These are phyloP conservation scores for Microctonus brassicae DNA, from an alignment of 2,888 invertebrate genomes.

Conservation along the genomic window DNA sequence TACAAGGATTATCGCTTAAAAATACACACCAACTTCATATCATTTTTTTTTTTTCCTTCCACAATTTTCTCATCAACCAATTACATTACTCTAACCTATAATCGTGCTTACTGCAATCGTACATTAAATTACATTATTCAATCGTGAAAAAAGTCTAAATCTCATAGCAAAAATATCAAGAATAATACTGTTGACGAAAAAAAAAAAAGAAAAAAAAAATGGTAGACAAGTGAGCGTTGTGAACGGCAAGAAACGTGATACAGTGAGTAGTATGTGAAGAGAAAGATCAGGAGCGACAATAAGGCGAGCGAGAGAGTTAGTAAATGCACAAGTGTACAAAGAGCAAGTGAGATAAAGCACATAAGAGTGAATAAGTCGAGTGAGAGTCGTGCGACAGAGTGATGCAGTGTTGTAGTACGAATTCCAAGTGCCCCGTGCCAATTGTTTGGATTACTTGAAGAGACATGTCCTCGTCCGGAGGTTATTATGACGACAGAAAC, in stretches of 20 bases:
- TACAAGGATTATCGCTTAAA: too few species aligned
- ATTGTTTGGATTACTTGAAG: conserved; percentile 68
- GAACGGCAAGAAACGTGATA: conserved; percentile 8
- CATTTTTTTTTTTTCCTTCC: too few species aligned
- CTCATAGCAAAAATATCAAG: too few species aligned
- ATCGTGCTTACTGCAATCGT: too few species aligned
- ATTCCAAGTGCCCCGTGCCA: conserved; percentile 66
- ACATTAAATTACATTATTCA: too few species aligned
- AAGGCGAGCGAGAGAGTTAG: background rate
- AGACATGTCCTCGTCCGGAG: conserved; percentile 67
- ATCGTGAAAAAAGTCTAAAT: too few species aligned
- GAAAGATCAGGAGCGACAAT: background rate
- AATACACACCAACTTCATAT: too few species aligned
- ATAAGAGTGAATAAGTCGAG: conserved; percentile 10
- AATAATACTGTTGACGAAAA: too few species aligned
- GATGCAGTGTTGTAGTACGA: conserved; percentile 67
- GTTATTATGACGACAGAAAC: conserved; percentile 74
- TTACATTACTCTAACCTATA: too few species aligned
- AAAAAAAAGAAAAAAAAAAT: too few species aligned
- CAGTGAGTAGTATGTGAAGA: background rate
- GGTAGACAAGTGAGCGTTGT: conserved; percentile 15
- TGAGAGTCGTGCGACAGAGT: conserved; percentile 58
- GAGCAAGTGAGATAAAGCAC: background rate
- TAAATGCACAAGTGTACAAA: too few species aligned
- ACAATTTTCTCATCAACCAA: too few species aligned